phyloP scores from a whole-genome alignment of 1,140 invertebrate genomes.

The Anadara kagoshimensis region DNA sequence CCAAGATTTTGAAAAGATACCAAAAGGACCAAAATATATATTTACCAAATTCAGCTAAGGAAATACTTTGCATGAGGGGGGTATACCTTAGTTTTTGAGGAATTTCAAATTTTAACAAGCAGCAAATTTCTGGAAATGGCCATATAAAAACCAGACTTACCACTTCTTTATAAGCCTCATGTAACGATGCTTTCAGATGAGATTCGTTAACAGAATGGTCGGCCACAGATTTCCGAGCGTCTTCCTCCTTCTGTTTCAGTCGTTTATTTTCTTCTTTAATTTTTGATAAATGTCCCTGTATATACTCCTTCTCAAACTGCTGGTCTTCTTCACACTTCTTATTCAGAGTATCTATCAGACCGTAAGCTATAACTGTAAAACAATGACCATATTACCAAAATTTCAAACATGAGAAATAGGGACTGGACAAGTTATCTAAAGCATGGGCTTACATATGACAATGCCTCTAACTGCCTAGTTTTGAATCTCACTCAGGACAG shows the following conservation, averaged over 20 bases:
- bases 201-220: conserved; percentile 55
- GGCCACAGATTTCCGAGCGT: conserved; percentile 41
- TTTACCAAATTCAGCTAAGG: too few relatives aligned
- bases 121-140: too few relatives aligned
- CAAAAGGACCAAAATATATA: too few relatives aligned
- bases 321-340: conserved; percentile 27
- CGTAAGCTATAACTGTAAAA: conserved; percentile 42
- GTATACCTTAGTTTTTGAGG: too few relatives aligned
- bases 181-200: conserved; percentile 58
- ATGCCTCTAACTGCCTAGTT: too few relatives aligned
- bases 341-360: conserved; percentile 38
- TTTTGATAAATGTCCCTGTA: conserved; percentile 41
- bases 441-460: neutral
- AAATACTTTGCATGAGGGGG: too few relatives aligned
- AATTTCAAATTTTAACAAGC: too few relatives aligned
- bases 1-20: too few relatives aligned
- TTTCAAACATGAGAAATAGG: neutral
- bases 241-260: conserved; percentile 39
- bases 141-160: too few relatives aligned
- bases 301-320: conserved; percentile 20
- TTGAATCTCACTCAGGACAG: too few relatives aligned
- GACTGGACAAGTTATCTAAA: neutral
- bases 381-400: neutral
- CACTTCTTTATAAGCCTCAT: conserved; percentile 65
- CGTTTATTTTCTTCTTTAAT: conserved; percentile 46